phyloP scores from a whole-genome alignment of 2,797 vertebrate species.

The Diplodus puntazzo region DNA sequence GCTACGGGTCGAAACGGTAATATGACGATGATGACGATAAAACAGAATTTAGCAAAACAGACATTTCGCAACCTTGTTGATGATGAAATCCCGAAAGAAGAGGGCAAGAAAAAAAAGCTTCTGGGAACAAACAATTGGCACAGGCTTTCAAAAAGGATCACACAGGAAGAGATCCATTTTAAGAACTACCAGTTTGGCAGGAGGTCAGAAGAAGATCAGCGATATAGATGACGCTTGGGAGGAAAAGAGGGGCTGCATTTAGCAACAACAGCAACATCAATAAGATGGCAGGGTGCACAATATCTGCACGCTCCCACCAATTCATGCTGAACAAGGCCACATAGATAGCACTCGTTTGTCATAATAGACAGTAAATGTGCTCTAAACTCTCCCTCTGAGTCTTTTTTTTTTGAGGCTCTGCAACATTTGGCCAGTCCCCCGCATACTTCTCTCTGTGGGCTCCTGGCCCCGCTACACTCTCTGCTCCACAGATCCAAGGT shows the following conservation, averaged over 20 bases:
- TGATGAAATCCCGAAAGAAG: background rate
- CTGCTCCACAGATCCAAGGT: slow-evolving; percentile 67
- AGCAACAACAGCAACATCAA: slow-evolving; percentile 18
- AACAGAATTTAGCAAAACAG: background rate
- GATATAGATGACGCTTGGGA: slow-evolving; percentile 18
- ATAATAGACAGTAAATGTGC: slow-evolving; percentile 33
- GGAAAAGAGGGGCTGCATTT: slow-evolving; percentile 20
- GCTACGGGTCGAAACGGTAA: accelerated
- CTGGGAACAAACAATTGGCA: slow-evolving; percentile 6
- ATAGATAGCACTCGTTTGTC: slow-evolving; percentile 34
- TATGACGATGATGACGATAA: background rate
- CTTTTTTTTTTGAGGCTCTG: slow-evolving; percentile 37
- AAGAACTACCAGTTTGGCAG: background rate
- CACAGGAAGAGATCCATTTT: slow-evolving; percentile 1
- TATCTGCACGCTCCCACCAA: slow-evolving; percentile 13
- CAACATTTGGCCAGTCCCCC: slow-evolving; percentile 51
- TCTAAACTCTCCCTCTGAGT: slow-evolving; percentile 44
- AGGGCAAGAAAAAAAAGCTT: background rate
- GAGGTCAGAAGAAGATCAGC: slow-evolving; percentile 23
- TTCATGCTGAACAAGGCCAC: slow-evolving; percentile 32
- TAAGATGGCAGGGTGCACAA: slow-evolving; percentile 23
- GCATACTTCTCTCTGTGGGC: slow-evolving; percentile 64
- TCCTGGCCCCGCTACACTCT: slow-evolving; percentile 57
- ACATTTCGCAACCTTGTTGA: background rate
- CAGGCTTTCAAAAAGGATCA: slow-evolving; percentile 11